A percentile compares a stretch with the other conserved stretches of the same genome.
Conservation (phyloP, 1,140 invertebrate genomes). For the Pygmarrhopalites habei region DNA sequence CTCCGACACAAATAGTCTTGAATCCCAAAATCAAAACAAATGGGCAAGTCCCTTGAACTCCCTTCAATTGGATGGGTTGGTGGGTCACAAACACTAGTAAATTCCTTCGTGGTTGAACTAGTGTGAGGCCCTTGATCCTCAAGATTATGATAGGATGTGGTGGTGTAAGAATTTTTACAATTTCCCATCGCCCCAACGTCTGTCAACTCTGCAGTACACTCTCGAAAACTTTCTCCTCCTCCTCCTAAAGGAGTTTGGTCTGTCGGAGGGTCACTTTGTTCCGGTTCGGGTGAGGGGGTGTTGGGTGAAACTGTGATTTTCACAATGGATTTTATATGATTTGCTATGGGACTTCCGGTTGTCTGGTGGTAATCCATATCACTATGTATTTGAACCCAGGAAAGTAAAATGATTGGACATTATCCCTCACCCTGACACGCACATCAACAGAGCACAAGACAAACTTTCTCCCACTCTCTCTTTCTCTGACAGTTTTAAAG, state of each 20-base stretch:
- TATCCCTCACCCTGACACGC: not conserved
- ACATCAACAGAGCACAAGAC: not conserved
- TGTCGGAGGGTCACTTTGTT: not conserved
- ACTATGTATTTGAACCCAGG: too few species aligned
- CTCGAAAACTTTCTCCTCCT: too few species aligned
- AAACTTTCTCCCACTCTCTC: not conserved
- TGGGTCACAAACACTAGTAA: not conserved
- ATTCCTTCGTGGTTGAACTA: not conserved
- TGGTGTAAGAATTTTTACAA: too few species aligned
- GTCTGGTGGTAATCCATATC: too few species aligned
- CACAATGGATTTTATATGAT: slow-evolving; percentile 1
- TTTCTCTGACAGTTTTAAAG: not conserved
- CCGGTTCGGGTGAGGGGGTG: not conserved
- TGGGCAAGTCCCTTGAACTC: too few species aligned
- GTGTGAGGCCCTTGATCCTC: not conserved
- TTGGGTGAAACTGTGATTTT: slow-evolving; percentile 33
- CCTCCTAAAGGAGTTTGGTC: not conserved
- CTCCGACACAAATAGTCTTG: slow-evolving; percentile 29
- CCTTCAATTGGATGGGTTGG: too few species aligned
- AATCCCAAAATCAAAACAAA: slow-evolving; percentile 33
- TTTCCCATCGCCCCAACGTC: too few species aligned
- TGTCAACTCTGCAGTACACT: too few species aligned
- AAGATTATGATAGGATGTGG: too few species aligned
- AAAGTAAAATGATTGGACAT: too few species aligned
- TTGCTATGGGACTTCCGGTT: not conserved